Evolutionary conservation across 2,797 vertebrate genomes (phyloP), one percentile per base, ranked within the genome.

Genomic region (Cuniculus paca): DNA sequence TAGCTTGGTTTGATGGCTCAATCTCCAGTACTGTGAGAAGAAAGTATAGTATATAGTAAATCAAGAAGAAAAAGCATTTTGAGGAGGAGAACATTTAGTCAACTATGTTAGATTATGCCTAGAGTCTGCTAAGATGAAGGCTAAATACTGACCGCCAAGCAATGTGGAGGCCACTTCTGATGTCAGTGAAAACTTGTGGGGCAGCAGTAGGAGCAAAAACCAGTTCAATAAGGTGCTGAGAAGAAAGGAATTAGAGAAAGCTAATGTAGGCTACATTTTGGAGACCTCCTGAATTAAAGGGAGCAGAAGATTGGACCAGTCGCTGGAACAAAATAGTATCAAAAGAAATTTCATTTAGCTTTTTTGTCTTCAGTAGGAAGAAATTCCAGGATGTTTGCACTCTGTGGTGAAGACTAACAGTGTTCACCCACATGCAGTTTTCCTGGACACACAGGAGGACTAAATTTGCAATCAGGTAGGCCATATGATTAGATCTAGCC

Each of bases 341-440:
- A 74, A 91, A 88, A 90, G 68, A 79, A 14, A 5, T 68, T 92
- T 94, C 13, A 22, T 93, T 63, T 65, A 75, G 16, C 16, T 58
- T 54, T 83, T 63, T 70, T 45, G 7, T 88, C 89, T 83, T 70
- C 58, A 75, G 39, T 72, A 81, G 16, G 13, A 68, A 87, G 70
- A 83, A 91, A 91, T 87, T 61, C 78, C 42, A 90, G n/a, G 31
- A n/a, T 42, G n/a, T 63, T 89, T 91, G 34, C 36, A 81, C 34
- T 93, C 65, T 20, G 2, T 17, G 17, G 28, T 83, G 6, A 89
- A 56, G 34, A 68, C 68, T 22, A 63, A 60, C 42, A 60, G 2
- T n/a, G 45, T 78, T 94, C 50, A 63, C 45, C 79, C 63, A 68
- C 31, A 75, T 31, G 28, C 79, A 61, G 1, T 60, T 86, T 96